A percentile compares a stretch with the other conserved stretches of the same genome.
Evolutionary conservation across 2,888 invertebrate species (phyloP).

Genomic region (Napeogenes inachia): DNA sequence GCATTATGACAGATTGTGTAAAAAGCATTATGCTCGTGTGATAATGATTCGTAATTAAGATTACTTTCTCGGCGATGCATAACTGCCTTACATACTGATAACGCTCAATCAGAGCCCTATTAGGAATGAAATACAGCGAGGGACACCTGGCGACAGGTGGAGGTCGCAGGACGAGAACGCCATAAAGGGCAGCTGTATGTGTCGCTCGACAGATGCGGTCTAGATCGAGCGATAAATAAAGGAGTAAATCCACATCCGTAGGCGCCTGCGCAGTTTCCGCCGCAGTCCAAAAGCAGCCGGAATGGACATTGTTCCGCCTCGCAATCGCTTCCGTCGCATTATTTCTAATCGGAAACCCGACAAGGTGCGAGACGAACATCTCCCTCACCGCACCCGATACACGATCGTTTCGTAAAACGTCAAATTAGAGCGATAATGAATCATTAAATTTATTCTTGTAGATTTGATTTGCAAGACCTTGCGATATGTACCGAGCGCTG

Average conservation of each 20-base stretch:
- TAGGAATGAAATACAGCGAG: slow-evolving; percentile 24
- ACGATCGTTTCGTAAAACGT: background rate
- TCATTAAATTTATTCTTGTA: slow-evolving; percentile 38
- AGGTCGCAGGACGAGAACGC: slow-evolving; percentile 53
- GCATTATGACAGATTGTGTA: slow-evolving; percentile 47
- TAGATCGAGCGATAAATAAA: slow-evolving; percentile 71
- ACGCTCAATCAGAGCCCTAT: slow-evolving; percentile 28
- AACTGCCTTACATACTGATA: slow-evolving; percentile 43
- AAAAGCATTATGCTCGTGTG: slow-evolving; percentile 52
- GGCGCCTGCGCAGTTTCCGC: slow-evolving; percentile 65
- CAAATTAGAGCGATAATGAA: slow-evolving; percentile 37
- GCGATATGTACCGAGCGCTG: slow-evolving; percentile 69
- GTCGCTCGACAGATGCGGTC: slow-evolving; percentile 72
- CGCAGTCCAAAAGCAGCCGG: slow-evolving; percentile 57
- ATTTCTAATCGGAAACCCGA: slow-evolving; percentile 63
- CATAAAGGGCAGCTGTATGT: slow-evolving; percentile 68
- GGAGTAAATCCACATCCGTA: slow-evolving; percentile 69
- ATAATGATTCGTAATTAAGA: slow-evolving; percentile 52
- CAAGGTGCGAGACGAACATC: slow-evolving; percentile 38
- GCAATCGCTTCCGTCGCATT: slow-evolving; percentile 69
- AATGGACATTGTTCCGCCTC: slow-evolving; percentile 66
- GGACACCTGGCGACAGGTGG: slow-evolving; percentile 71
- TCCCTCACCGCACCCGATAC: background rate
- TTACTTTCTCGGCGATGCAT: slow-evolving; percentile 57
- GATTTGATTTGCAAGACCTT: slow-evolving; percentile 65